Percentiles rank a stretch among this genome's conserved stretches.
phyloP scores from a whole-genome alignment of 2,888 invertebrate species.

The Chrysotoxum bicinctum region DNA sequence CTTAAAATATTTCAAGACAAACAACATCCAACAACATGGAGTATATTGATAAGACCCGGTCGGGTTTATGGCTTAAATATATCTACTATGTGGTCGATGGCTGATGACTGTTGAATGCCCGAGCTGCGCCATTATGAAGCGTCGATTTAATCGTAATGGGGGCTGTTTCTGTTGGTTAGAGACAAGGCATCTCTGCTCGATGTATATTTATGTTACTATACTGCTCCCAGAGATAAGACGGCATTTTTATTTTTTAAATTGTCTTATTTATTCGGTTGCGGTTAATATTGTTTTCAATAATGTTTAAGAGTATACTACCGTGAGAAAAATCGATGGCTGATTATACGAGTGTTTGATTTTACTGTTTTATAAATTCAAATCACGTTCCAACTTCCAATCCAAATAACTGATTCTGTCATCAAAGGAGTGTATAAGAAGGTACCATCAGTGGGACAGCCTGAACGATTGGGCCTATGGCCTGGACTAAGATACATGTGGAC shows the following conservation, averaged over 20 bases:
- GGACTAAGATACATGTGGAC: too few relatives aligned
- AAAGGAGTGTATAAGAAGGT: background rate
- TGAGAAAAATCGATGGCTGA: background rate
- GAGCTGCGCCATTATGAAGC: slow-evolving; percentile 40
- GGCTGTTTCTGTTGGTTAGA: slow-evolving; percentile 41
- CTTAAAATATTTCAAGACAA: slow-evolving; percentile 70
- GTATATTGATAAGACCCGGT: slow-evolving; percentile 48
- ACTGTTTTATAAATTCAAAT: background rate
- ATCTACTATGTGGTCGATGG: slow-evolving; percentile 9
- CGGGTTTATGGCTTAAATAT: slow-evolving; percentile 35
- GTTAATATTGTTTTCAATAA: slow-evolving; percentile 45
- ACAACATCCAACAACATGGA: slow-evolving; percentile 68
- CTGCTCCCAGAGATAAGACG: slow-evolving; percentile 37
- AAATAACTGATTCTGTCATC: background rate
- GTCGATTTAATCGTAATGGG: slow-evolving; percentile 65
- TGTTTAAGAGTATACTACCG: slow-evolving; percentile 6
- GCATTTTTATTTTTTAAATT: slow-evolving; percentile 11
- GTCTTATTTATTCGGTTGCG: slow-evolving; percentile 25
- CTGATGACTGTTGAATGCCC: background rate
- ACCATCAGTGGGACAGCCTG: too few relatives aligned
- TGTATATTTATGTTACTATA: slow-evolving; percentile 54
- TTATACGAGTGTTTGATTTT: background rate
- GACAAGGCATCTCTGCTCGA: slow-evolving; percentile 45
- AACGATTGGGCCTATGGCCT: too few relatives aligned
- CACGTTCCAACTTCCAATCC: background rate